Evolutionary conservation across 2,888 invertebrate genomes (phyloP).

Genomic region (Perithous albicinctus): DNA sequence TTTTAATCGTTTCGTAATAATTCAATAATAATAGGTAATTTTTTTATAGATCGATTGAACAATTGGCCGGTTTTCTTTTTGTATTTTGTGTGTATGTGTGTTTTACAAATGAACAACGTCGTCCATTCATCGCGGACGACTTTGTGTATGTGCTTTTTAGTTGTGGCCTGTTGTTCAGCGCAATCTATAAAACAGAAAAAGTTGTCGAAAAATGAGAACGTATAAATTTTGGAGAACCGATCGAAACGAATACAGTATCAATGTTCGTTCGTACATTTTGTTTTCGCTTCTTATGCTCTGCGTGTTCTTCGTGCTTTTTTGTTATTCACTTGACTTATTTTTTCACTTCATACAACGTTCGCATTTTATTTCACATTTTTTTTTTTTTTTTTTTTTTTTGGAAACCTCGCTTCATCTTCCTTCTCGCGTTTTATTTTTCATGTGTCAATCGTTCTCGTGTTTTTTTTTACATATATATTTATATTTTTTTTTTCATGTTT

Average conservation of each 20-base stretch:
- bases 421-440: conserved; percentile 64
- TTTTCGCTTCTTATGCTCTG: conserved; percentile 72
- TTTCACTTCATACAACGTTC: conserved; percentile 66
- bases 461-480: conserved; percentile 65
- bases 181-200: conserved; percentile 68
- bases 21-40: conserved; percentile 73
- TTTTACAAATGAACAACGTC: conserved; percentile 53
- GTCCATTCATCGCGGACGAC: conserved; percentile 11
- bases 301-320: conserved; percentile 70
- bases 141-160: neutral
- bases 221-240: conserved; percentile 68
- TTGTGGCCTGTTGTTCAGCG: conserved; percentile 49
- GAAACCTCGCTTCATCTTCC: conserved; percentile 74
- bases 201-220: conserved; percentile 73
- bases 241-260: conserved; percentile 81
- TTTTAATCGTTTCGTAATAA: conserved; percentile 69
- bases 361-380: conserved; percentile 76
- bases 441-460: conserved; percentile 72
- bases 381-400: conserved; percentile 77
- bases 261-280: conserved; percentile 81
- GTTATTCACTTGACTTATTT: conserved; percentile 45
- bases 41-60: conserved; percentile 62
- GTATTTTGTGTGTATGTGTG: conserved; percentile 33
- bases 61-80: conserved; percentile 41
- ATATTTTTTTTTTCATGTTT: conserved; percentile 75